Evolutionary conservation across 1,140 invertebrate genomes (phyloP), one percentile per base, ranked within the genome.

Genomic region (Drosophila azteca): DNA sequence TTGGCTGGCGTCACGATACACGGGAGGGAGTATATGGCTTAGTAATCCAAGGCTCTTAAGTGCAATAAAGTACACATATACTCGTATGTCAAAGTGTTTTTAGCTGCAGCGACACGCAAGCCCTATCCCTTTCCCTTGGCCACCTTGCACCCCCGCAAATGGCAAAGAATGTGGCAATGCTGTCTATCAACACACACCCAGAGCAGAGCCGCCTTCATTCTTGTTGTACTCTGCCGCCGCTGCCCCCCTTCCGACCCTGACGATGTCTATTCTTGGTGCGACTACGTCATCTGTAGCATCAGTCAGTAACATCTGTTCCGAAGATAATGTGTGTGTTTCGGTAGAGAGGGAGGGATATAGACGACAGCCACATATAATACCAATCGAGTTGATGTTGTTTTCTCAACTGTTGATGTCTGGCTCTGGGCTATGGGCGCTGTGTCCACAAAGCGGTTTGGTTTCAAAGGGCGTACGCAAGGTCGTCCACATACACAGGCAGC

Each of bases 221-320:
- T 69, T 57, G 48, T 43, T n/a, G 6, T 22, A 41, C 43, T 39
- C 31, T 49, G 20, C 59, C 44, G 52, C 59, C 39, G 20, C 59
- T 35, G 52, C 59, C 39, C 45, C 55, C 46, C 65, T 24, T 20
- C 20, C 26, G 45, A 46, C 17, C 55, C 41, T 26, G 24, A 49
- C 58, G 64, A 17, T 55, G 51, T 62, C 35, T 77, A 81, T 81
- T 78, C 75, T 71, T 82, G 79, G 69, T 61, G 52, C 65, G 69
- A 78, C 82, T 64, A 87, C 82, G 82, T 85, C 82, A 85, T 87
- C 78, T 50, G 24, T 64, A 50, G 59, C 79, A 60, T 52, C 60
- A 58, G 35, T 29, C 60, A 58, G 35, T 29, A 82, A 87, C 81
- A 85, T 87, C 78, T 85, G 82, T 70, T 85, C 53, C 48, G 53